phyloP scores from a whole-genome alignment of 2,888 invertebrate genomes.

The Athalia cordata region DNA sequence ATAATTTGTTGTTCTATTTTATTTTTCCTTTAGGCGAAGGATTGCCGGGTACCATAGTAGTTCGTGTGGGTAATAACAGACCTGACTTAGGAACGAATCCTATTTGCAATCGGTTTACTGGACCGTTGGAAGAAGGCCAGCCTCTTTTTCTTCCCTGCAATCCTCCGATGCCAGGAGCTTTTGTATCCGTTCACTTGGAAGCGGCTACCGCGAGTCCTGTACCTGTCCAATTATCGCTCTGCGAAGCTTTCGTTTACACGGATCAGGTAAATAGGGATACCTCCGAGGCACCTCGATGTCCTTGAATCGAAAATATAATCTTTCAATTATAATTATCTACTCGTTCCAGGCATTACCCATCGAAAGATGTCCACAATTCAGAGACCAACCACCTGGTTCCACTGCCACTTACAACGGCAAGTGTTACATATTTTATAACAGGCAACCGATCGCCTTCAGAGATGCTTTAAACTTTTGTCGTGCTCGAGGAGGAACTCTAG shows the following conservation, averaged over 20 bases:
- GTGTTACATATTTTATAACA: conserved; percentile 94
- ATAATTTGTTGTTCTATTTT: not conserved
- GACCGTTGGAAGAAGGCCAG: conserved; percentile 90
- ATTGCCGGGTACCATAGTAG: conserved; percentile 89
- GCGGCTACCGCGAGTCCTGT: conserved; percentile 69
- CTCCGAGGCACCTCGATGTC: no score
- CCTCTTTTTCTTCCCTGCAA: conserved; percentile 94
- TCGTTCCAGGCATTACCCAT: conserved; percentile 85
- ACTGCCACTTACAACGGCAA: conserved; percentile 96
- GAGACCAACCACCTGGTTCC: conserved; percentile 94
- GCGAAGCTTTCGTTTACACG: conserved; percentile 95
- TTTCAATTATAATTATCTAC: not conserved
- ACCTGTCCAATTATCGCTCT: conserved; percentile 88
- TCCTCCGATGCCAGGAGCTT: conserved; percentile 96
- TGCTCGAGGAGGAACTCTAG: conserved; percentile 87
- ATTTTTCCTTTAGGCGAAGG: conserved; percentile 79
- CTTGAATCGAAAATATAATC: not conserved
- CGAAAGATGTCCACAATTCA: conserved; percentile 93
- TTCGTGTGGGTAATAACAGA: conserved; percentile 93
- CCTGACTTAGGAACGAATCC: conserved; percentile 95
- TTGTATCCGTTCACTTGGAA: conserved; percentile 93
- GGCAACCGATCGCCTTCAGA: conserved; percentile 87
- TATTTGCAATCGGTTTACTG: conserved; percentile 92
- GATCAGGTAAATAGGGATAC: conserved; percentile 78
- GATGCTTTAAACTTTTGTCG: conserved; percentile 89